Evolutionary conservation across 2,888 invertebrate species (phyloP).

Genomic region (Glaucopsyche alexis): DNA sequence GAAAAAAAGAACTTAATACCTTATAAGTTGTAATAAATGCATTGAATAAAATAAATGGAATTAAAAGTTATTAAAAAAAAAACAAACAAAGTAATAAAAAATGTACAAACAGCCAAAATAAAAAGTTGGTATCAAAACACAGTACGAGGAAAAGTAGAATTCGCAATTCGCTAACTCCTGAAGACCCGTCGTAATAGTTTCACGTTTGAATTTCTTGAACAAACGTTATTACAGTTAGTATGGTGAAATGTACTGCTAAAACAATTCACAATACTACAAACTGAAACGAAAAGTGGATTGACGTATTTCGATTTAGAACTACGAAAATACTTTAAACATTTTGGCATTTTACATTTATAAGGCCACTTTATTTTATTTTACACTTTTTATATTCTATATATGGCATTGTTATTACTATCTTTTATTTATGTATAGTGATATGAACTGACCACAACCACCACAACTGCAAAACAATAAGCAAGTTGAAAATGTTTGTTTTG

Average conservation of each 20-base stretch:
- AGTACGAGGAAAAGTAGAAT: conserved; percentile 9
- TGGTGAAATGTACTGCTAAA: conserved; percentile 65
- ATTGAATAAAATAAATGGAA: too few relatives aligned
- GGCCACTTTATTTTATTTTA: background rate
- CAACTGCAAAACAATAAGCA: too few relatives aligned
- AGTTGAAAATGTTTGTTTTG: too few relatives aligned
- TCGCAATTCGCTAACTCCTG: conserved; percentile 40
- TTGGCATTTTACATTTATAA: background rate
- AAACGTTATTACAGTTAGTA: conserved; percentile 73
- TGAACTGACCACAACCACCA: too few relatives aligned
- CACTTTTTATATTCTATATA: background rate
- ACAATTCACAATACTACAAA: conserved; percentile 70
- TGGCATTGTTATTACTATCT: background rate
- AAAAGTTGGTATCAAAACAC: background rate
- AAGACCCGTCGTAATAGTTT: conserved; percentile 59
- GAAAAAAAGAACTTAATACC: too few relatives aligned
- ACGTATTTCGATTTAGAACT: conserved; percentile 38
- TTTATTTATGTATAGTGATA: background rate
- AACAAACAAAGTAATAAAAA: background rate
- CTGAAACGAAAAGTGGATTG: conserved; percentile 67
- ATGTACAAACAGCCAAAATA: background rate
- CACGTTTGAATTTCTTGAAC: conserved; percentile 73
- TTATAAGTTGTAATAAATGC: too few relatives aligned
- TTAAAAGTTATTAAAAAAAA: too few relatives aligned
- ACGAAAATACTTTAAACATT: conserved; percentile 24